Conservation (phyloP, 1,140 invertebrate species). For the Harpegnathos saltator region DNA sequence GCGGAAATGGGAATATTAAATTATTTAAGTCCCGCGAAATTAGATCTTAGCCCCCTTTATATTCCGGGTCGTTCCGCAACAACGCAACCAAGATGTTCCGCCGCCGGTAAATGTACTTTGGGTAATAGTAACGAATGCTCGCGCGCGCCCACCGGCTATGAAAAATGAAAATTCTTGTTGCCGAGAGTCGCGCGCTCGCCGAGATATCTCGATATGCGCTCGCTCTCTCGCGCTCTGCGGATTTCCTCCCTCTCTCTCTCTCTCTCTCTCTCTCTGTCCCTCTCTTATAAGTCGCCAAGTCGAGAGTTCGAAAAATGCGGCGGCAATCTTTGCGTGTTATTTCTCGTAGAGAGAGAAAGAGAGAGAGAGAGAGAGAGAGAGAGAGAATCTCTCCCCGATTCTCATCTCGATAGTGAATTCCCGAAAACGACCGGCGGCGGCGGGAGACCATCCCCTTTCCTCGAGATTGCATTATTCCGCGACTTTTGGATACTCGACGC, state of each 20-base stretch:
- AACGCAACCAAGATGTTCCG: constrained; percentile 31
- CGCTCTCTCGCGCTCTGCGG: no score
- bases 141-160: constrained; percentile 11
- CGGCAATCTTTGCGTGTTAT: constrained; percentile 22
- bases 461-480: not conserved
- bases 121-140: constrained; percentile 49
- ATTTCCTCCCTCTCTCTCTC: no score
- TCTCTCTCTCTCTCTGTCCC: no score
- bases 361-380: no score
- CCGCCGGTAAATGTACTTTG: constrained; percentile 41
- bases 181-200: not conserved
- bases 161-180: constrained; percentile 56
- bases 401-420: constrained; percentile 32
- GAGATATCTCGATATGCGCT: constrained; percentile 44
- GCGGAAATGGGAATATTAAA: constrained; percentile 71
- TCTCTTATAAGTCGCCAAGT: not conserved
- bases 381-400: no score
- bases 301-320: constrained; percentile 32
- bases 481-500: not conserved
- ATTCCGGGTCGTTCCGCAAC: constrained; percentile 23
- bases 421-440: not conserved
- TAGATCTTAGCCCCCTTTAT: constrained; percentile 63
- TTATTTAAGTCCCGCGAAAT: constrained; percentile 77
- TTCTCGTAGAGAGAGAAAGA: no score
- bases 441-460: not conserved